These are phyloP conservation scores for Hedychridium roseum DNA, from an alignment of 2,888 invertebrate genomes.

Conservation along the genomic window DNA sequence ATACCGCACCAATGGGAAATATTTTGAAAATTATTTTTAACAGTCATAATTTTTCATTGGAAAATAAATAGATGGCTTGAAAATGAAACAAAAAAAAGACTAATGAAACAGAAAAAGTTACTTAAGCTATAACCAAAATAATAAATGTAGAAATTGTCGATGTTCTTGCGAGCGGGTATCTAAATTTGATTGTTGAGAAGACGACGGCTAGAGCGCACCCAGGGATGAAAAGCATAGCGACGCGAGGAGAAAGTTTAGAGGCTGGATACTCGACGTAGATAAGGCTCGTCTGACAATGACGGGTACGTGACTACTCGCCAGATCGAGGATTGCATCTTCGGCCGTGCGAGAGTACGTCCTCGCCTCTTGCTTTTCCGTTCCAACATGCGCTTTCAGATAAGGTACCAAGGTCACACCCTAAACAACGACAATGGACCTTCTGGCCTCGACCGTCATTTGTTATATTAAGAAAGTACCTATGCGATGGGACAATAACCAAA, in stretches of 20 bases:
- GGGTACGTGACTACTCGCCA: constrained; percentile 48
- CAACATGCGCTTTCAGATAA: constrained; percentile 33
- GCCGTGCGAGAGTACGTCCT: constrained; percentile 16
- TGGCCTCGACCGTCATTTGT: constrained; percentile 34
- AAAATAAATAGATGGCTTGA: no score
- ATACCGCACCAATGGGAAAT: no score
- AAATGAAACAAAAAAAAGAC: no score
- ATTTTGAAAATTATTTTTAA: no score
- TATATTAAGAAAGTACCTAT: no score
- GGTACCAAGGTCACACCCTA: constrained; percentile 39
- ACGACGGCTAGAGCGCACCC: neutral
- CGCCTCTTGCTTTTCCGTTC: constrained; percentile 9
- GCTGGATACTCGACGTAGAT: constrained; percentile 43
- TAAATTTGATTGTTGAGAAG: no score
- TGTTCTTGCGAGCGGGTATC: no score
- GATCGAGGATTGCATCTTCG: constrained; percentile 34
- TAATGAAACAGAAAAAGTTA: no score
- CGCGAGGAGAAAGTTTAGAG: constrained; percentile 36
- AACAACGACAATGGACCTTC: constrained; percentile 33
- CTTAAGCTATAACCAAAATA: no score
- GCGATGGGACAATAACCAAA: no score
- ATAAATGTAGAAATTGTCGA: no score
- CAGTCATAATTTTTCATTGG: no score
- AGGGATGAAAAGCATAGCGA: neutral
- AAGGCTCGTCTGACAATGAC: constrained; percentile 45